These are phyloP conservation scores for Drosophila nasuta DNA, from an alignment of 1,140 invertebrate species.

Conservation along the genomic window DNA sequence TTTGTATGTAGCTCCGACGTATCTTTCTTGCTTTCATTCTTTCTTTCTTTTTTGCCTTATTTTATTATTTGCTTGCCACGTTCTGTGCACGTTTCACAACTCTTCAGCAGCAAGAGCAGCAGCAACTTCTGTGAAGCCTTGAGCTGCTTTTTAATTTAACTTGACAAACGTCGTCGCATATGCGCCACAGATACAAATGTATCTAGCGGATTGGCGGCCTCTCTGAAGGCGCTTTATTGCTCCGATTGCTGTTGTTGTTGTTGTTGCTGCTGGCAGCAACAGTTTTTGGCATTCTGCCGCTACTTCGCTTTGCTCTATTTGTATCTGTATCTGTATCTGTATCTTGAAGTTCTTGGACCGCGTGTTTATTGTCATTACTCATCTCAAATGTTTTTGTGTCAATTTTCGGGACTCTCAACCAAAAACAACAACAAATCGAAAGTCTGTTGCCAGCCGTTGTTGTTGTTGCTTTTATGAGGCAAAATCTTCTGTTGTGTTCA, in stretches of 20 bases:
- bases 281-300: conserved; percentile 41
- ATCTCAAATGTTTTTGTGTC: conserved; percentile 67
- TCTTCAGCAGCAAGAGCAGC: conserved; percentile 30
- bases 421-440: conserved; percentile 15
- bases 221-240: conserved; percentile 31
- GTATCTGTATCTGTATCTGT: conserved; percentile 23
- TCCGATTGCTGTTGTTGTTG: conserved; percentile 19
- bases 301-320: conserved; percentile 10
- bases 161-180: conserved; percentile 62
- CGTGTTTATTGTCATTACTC: conserved; percentile 72
- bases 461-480: not conserved
- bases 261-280: conserved; percentile 57
- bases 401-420: conserved; percentile 35
- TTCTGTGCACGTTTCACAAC: conserved; percentile 67
- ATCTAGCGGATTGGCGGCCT: conserved; percentile 59
- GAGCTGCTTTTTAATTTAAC: conserved; percentile 80
- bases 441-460: conserved; percentile 28
- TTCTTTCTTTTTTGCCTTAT: conserved; percentile 18
- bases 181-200: conserved; percentile 64
- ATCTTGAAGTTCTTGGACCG: conserved; percentile 7
- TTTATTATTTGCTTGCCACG: conserved; percentile 42
- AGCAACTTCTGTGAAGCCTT: conserved; percentile 21
- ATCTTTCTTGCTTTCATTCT: conserved; percentile 5
- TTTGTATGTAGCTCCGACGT: not conserved
- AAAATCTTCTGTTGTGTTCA: conserved; percentile 23